A percentile compares a stretch with the other conserved stretches of the same genome.
phyloP scores from a whole-genome alignment of 2,113 vertebrate genomes.

The Xerus inauris region DNA sequence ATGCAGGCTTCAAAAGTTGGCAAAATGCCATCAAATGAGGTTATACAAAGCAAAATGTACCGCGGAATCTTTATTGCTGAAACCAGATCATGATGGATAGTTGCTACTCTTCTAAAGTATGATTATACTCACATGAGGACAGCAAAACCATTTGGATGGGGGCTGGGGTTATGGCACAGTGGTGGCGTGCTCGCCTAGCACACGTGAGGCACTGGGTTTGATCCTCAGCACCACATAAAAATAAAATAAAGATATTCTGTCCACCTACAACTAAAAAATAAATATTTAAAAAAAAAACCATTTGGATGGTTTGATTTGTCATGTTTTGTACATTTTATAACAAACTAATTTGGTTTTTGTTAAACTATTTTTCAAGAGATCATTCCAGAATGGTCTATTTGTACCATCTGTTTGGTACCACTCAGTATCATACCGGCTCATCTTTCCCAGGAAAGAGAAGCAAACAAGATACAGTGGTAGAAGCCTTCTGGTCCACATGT shows the following conservation, averaged over 20 bases:
- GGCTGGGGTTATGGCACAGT: too few relatives aligned
- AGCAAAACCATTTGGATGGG: background rate
- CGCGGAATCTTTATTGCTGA: background rate
- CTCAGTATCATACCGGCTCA: background rate
- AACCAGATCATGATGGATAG: background rate
- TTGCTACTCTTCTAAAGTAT: background rate
- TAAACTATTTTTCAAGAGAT: background rate
- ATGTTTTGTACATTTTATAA: background rate
- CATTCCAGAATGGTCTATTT: background rate
- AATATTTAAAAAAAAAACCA: too few relatives aligned
- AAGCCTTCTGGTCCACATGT: background rate
- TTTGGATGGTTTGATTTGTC: background rate
- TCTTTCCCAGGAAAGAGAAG: background rate
- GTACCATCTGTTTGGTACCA: background rate
- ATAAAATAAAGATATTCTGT: too few relatives aligned
- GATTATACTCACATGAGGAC: background rate
- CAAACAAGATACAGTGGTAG: background rate
- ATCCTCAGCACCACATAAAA: too few relatives aligned
- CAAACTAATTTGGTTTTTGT: conserved; percentile 13
- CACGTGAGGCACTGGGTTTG: too few relatives aligned
- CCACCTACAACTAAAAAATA: too few relatives aligned
- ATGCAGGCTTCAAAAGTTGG: background rate
- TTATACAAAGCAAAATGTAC: background rate
- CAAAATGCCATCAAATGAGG: background rate
- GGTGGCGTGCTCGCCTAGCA: too few relatives aligned